These are phyloP conservation scores for Danio tinwini DNA, from an alignment of 2,797 vertebrate species.

Conservation along the genomic window DNA sequence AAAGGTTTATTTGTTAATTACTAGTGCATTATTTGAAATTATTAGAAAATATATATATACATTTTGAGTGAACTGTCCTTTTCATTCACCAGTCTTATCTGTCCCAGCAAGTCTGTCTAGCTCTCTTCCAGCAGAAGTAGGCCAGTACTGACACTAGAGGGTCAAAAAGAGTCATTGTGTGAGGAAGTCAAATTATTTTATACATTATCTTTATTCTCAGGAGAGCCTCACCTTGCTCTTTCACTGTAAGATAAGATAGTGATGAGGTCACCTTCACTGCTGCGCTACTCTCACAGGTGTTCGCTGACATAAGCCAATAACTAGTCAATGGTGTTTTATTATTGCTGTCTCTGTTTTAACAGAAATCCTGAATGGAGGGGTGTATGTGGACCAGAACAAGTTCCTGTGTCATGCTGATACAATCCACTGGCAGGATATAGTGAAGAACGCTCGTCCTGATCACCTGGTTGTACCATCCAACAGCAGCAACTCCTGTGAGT, in stretches of 20 bases:
- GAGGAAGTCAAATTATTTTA: constrained; percentile 43
- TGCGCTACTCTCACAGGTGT: constrained; percentile 1
- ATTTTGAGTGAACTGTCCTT: neutral
- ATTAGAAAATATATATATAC: no score
- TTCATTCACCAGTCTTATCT: neutral
- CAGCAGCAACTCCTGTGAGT: constrained; percentile 81
- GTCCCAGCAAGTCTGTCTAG: constrained; percentile 8
- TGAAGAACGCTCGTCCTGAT: constrained; percentile 83
- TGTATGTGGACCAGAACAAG: constrained; percentile 89
- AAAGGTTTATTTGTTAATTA: no score
- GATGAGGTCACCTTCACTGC: constrained; percentile 19
- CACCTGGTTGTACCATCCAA: constrained; percentile 85
- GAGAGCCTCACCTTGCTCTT: constrained; percentile 13
- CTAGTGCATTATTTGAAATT: no score
- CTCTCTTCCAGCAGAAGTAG: neutral
- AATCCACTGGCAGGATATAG: constrained; percentile 90
- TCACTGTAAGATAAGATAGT: neutral
- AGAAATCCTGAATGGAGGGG: constrained; percentile 90
- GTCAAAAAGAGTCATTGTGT: constrained; percentile 33
- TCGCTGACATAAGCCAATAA: neutral
- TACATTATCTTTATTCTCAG: constrained; percentile 20
- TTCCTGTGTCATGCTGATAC: constrained; percentile 89
- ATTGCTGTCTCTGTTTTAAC: constrained; percentile 38
- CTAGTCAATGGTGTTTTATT: constrained; percentile 13
- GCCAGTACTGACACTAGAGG: constrained; percentile 28